Percentiles rank a stretch among this genome's conserved stretches.
These are phyloP conservation scores for Rissa tridactyla DNA, from an alignment of 2,113 vertebrate genomes.

Conservation along the genomic window DNA sequence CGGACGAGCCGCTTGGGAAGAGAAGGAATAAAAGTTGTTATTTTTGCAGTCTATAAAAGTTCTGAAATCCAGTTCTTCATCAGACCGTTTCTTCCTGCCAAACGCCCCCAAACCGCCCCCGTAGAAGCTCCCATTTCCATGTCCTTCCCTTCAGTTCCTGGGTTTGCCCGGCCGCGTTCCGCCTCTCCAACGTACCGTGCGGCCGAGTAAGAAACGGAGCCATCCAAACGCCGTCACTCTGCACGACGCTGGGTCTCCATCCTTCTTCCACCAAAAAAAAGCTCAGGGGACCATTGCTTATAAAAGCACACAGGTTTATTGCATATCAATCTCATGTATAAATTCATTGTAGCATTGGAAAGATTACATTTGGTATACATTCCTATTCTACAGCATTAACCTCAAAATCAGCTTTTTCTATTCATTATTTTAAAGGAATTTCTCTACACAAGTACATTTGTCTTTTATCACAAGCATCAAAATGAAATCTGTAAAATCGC, in stretches of 20 bases:
- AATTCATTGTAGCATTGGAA: slow-evolving; percentile 98
- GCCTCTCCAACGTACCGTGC: rapidly evolving
- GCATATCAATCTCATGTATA: slow-evolving; percentile 99
- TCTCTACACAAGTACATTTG: slow-evolving; percentile 90
- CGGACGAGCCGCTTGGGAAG: rapidly evolving
- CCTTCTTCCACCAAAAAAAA: slow-evolving; percentile 10
- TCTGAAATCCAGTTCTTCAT: neutral
- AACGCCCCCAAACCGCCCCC: neutral
- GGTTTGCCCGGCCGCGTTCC: rapidly evolving
- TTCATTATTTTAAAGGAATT: slow-evolving; percentile 79
- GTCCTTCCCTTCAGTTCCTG: rapidly evolving
- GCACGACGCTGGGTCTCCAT: rapidly evolving
- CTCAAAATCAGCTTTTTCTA: slow-evolving; percentile 91
- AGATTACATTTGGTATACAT: slow-evolving; percentile 99
- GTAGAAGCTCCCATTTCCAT: rapidly evolving
- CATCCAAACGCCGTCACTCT: rapidly evolving
- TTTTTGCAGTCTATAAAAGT: neutral
- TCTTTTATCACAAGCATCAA: slow-evolving; percentile 91
- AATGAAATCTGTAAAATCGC: slow-evolving; percentile 82
- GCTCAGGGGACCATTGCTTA: slow-evolving; percentile 57
- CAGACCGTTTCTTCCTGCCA: neutral
- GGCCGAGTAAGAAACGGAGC: neutral
- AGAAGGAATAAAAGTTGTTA: too few species aligned
- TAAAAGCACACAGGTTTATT: slow-evolving; percentile 99
- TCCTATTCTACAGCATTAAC: slow-evolving; percentile 98